Evolutionary conservation across 2,113 vertebrate genomes (phyloP), one percentile per base, ranked within the genome.

Genomic region (Sterrhoptilus dennistouni): DNA sequence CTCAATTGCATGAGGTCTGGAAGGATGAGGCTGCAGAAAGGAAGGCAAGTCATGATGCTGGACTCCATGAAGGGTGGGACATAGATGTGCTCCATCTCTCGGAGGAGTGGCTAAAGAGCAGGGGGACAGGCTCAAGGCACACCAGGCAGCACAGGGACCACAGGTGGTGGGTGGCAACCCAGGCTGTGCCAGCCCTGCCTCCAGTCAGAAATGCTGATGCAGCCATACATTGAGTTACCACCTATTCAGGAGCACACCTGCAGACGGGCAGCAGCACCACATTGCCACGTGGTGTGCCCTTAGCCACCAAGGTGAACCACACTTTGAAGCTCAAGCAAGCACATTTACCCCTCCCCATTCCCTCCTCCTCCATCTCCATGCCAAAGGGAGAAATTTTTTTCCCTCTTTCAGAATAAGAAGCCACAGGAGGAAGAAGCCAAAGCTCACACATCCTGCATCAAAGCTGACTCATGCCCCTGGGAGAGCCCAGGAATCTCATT

Each of bases 231-330:
- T 0, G 0, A 42, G 40, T 33, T 12, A 42, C 33, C 2, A 3
- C 44, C 25, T 25, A 27, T 49, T 45, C 31, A 52, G 3, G 3
- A 91, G 60, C 4, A n/a, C 47, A 79, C 52, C 56, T n/a, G 56
- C 72, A 50, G 38, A 68, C 5, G 44, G 80, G 75, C 10, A 3
- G 35, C 4, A 4, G 50, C 8, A 36, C 28, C 16, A 2, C 50
- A 20, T 6, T 0, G 0, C 21, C 70, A 71, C 14, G 17, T 1
- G 0, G 31, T 2, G 3, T 25, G 42, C 14, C 64, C 28, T 31
- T 7, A 9, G 5, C 22, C 71, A 70, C 76, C 16, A 1, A 74
- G 28, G 44, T 5, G 23, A 87, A 45, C 25, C 60, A 70, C 16
- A 5, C 28, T 29, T 47, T 4, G 45, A 84, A 81, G 50, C 21